Evolutionary conservation across 1,140 invertebrate species (phyloP), one percentile per base, ranked within the genome.

Genomic region (Pentalonia nigronervosa): DNA sequence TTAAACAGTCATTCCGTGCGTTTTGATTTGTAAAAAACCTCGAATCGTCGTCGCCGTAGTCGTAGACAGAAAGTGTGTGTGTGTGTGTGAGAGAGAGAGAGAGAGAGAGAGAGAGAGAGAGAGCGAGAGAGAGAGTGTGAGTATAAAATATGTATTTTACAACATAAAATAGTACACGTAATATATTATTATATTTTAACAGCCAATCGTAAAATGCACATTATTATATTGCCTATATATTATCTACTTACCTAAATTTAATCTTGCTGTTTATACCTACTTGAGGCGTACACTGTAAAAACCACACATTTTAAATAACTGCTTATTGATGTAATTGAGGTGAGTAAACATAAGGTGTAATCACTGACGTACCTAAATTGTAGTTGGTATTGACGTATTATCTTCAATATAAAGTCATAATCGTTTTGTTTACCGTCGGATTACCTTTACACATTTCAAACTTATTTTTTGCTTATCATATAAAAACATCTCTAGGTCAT

Each of bases 301-400:
- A 30, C 14, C 50, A 88, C 17, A 34, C 17, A 48, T 87, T 88
- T 88, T 88, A 50, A 48, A 88, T 50, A 88, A 17, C 17, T 17
- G 21, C 47, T 47, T 88, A 48, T 88, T 34, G n/a, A n/a, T 30
- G 86, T 88, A 47, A 88, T 88, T 34, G 34, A 48, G 86, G 86
- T 88, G 86, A 88, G 86, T 88, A 88, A 88, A 88, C 45, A 50
- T 48, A 7, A n/a, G n/a, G 60, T 76, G n/a, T 76, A 76, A 76
- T 76, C n/a, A n/a, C 60, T 76, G 23, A 48, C 20, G 47, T 23
- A 45, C 9, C 20, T 84, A 25, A 25, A 45, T 11, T 7, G 34
- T 48, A 8, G 30, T n/a, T 20, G 41, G 41, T 41, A 41, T 2
- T 41, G 41, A 41, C 41, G 30, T n/a, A 67, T 67, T 67, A 2